Evolutionary conservation across 2,113 vertebrate genomes (phyloP).

Genomic region (Smithornis capensis): DNA sequence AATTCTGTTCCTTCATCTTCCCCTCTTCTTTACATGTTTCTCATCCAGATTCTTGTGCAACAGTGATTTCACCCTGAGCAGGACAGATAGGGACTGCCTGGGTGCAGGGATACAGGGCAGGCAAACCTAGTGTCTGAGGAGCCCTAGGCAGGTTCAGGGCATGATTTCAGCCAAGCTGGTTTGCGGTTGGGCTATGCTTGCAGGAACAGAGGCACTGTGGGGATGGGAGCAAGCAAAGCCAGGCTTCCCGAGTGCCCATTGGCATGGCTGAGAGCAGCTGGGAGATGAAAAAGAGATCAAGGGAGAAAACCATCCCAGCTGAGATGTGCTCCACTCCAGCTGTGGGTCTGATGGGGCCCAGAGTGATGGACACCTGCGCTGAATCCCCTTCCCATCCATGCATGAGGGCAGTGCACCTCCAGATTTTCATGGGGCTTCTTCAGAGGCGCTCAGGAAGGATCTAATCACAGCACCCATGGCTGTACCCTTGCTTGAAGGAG

Average conservation of each 20-base stretch:
- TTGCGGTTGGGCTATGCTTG: not conserved
- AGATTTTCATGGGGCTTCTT: not conserved
- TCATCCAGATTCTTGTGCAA: not conserved
- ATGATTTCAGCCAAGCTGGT: not conserved
- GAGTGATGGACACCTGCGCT: not conserved
- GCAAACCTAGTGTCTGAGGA: not conserved
- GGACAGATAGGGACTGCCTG: not conserved
- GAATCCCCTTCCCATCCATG: not conserved
- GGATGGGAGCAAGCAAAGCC: not conserved
- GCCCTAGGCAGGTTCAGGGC: not conserved
- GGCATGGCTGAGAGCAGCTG: not conserved
- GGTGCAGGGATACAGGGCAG: not conserved
- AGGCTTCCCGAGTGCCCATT: not conserved
- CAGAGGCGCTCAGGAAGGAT: not conserved
- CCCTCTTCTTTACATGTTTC: not conserved
- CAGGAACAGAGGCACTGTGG: not conserved
- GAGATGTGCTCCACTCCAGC: not conserved
- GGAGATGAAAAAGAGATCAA: not conserved
- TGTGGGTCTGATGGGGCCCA: not conserved
- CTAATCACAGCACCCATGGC: not conserved
- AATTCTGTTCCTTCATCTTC: not conserved
- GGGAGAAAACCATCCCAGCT: not conserved
- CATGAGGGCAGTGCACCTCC: not conserved
- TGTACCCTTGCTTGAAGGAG: not conserved
- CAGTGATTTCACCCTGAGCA: not conserved